phyloP scores from a whole-genome alignment of 2,888 invertebrate genomes.

The Drosophila fulvimacula region DNA sequence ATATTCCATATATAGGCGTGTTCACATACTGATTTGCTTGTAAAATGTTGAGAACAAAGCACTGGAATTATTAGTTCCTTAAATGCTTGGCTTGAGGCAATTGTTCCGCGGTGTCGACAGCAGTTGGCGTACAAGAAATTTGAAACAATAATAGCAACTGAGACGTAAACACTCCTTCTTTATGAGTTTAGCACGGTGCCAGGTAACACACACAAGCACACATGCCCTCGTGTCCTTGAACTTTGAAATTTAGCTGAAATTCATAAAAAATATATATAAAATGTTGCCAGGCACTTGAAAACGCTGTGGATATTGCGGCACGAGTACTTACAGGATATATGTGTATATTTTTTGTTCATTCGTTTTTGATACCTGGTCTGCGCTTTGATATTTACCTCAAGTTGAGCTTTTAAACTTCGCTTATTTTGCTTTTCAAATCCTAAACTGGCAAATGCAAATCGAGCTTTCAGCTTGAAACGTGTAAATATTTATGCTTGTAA shows the following conservation, averaged over 20 bases:
- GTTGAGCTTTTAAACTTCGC: conserved; percentile 19
- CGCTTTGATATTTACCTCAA: conserved; percentile 1
- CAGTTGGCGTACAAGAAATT: conserved; percentile 34
- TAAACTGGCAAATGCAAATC: conserved; percentile 17
- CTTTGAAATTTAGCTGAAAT: conserved; percentile 40
- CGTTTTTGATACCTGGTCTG: not conserved
- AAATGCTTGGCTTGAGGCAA: conserved; percentile 6
- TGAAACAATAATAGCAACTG: conserved; percentile 38
- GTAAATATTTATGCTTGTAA: conserved; percentile 25
- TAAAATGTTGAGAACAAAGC: conserved; percentile 27
- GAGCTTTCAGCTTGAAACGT: conserved; percentile 19
- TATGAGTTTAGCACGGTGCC: conserved; percentile 8
- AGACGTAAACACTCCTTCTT: conserved; percentile 6
- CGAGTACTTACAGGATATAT: conserved; percentile 1
- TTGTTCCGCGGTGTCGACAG: conserved; percentile 22
- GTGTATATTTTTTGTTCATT: not conserved
- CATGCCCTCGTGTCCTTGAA: conserved; percentile 48
- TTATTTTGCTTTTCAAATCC: conserved; percentile 19
- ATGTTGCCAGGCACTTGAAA: conserved; percentile 15
- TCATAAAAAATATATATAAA: conserved; percentile 24
- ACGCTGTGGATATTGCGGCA: conserved; percentile 4
- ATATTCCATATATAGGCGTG: not conserved
- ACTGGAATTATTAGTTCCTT: conserved; percentile 35
- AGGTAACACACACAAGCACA: conserved; percentile 22
- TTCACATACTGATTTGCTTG: conserved; percentile 26